Evolutionary conservation across 2,113 vertebrate genomes (phyloP).

Genomic region (Camelus dromedarius): DNA sequence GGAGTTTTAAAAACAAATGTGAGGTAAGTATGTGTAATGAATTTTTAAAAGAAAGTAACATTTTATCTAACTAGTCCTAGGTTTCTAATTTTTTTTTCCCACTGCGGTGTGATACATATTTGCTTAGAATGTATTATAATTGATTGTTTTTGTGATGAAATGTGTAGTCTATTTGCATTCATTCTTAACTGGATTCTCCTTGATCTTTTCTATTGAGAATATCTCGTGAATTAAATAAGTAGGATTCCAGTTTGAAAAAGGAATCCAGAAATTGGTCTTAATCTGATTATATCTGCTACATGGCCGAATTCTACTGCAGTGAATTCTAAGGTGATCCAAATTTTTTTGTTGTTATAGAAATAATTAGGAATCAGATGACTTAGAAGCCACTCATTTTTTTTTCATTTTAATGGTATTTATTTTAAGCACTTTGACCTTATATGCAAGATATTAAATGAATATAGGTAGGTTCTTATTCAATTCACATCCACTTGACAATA

Average conservation of each 20-base stretch:
- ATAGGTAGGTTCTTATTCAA: conserved; percentile 55
- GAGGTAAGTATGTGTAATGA: conserved; percentile 42
- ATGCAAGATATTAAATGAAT: conserved; percentile 24
- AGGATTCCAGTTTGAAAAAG: conserved; percentile 56
- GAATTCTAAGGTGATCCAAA: conserved; percentile 33
- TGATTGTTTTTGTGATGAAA: conserved; percentile 45
- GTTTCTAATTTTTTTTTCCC: conserved; percentile 27
- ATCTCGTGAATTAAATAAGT: conserved; percentile 57
- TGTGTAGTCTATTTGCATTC: conserved; percentile 28
- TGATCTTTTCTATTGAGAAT: conserved; percentile 24
- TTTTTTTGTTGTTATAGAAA: conserved; percentile 51
- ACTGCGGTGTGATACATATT: conserved; percentile 47
- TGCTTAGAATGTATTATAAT: conserved; percentile 60
- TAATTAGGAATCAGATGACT: conserved; percentile 50
- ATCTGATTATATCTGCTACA: conserved; percentile 15
- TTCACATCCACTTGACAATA: conserved; percentile 27
- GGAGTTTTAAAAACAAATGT: conserved; percentile 47
- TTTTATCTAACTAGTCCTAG: conserved; percentile 41
- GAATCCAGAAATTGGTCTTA: conserved; percentile 52
- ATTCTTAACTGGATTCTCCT: conserved; percentile 47
- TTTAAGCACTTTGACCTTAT: conserved; percentile 58
- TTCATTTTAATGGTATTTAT: conserved; percentile 26
- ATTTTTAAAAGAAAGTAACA: conserved; percentile 56
- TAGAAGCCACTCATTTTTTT: conserved; percentile 39
- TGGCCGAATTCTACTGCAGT: neutral